Percentiles rank a stretch among this genome's conserved stretches.
Evolutionary conservation across 2,888 invertebrate species (phyloP).

Genomic region (Hirudinaria manillensis): DNA sequence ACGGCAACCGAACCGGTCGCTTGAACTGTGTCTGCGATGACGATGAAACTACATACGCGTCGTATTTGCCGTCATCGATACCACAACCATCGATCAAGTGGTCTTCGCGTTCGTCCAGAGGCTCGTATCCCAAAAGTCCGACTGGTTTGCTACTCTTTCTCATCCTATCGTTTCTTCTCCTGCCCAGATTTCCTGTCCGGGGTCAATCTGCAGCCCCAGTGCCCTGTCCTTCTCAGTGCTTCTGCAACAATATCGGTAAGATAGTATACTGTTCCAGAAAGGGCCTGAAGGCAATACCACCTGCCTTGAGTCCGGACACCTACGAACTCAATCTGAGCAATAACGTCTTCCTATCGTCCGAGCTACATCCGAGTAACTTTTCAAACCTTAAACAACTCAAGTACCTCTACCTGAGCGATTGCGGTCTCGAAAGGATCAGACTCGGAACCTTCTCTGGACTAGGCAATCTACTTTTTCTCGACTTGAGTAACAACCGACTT

Average conservation of each 20-base stretch:
- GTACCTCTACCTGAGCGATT: conserved; percentile 49
- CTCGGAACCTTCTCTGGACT: conserved; percentile 50
- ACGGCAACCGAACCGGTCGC: not conserved
- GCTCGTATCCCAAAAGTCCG: too few relatives aligned
- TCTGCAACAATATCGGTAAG: conserved; percentile 48
- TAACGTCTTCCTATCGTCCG: conserved; percentile 46
- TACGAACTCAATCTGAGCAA: conserved; percentile 49
- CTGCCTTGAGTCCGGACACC: conserved; percentile 46
- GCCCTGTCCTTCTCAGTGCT: conserved; percentile 48
- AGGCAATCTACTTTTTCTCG: conserved; percentile 47
- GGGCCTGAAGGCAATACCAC: conserved; percentile 46
- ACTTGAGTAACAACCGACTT: conserved; percentile 50
- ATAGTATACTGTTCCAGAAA: conserved; percentile 50
- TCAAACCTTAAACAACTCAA: conserved; percentile 45
- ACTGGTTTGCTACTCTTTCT: too few relatives aligned
- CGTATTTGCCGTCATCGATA: not conserved
- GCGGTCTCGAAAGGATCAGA: conserved; percentile 48
- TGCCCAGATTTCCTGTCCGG: too few relatives aligned
- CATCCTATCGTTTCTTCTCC: too few relatives aligned
- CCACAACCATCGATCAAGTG: not conserved
- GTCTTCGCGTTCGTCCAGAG: too few relatives aligned
- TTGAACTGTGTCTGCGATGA: not conserved
- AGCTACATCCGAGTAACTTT: conserved; percentile 47
- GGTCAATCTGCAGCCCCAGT: not conserved
- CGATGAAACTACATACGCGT: not conserved